Base-by-base conservation (phyloP, 1,140 invertebrate species). In the Bombus terrestris region DNA sequence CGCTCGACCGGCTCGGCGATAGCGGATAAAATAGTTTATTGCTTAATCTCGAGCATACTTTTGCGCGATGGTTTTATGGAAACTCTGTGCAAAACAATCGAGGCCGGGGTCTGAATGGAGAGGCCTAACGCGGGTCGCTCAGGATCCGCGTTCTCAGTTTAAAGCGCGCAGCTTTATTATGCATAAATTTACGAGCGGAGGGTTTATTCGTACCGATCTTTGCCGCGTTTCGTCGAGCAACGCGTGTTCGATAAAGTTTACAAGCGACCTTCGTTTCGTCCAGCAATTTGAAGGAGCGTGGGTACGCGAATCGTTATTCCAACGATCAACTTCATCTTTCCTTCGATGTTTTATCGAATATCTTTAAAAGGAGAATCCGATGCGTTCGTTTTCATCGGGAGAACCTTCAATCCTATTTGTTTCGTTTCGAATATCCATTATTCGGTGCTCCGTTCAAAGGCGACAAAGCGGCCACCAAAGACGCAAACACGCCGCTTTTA, bases 11-110 rank as follows among this genome's bases (percentile, higher is more conserved):
- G 64, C 64, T 13, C 37, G 57, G 43, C 32, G 32, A 81, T 81
- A 32, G 22, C 39, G 87, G 75, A 86, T 88, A 83, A 89, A 86
- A 85, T 88, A 88, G 83, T 88, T 89, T 76, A 86, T 62, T 79
- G 86, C 86, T 89, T 88, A 88, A 89, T 89, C 88, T 73, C 57
- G 76, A 28, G 35, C 35, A 41, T 32, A 35, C 25, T 81, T 89
- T 81, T 68, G 79, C 79, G 79, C 75, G 78, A 82, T 47, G 64
- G 71, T 74, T 85, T 85, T 81, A 85, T 85, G 83, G n/a, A 74
- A 81, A 85, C 37, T 81, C n/a, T 59, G 74, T 35, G 71, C 71
- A 35, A 81, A 73, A 68, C 71, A 69, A 85, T 74, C 57, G 77
- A 71, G 53, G 28, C 35, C 28, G 25, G 28, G 25, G 15, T 32